Evolutionary conservation across 2,113 vertebrate species (phyloP), one percentile per base, ranked within the genome.

Genomic region (Siphamia tubifer): DNA sequence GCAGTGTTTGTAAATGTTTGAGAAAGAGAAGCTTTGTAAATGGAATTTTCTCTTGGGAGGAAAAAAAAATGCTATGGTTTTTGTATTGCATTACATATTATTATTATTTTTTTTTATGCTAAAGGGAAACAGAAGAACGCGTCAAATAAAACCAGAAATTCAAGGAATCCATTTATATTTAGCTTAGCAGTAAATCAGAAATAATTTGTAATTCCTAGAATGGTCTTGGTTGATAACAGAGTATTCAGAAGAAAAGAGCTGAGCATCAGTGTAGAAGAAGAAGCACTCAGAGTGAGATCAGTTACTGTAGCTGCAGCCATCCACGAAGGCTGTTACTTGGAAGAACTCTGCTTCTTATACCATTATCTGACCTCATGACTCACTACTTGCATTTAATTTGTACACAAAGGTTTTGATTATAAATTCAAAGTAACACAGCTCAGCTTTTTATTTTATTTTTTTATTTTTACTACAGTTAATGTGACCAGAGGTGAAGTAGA

Each of bases 281-380:
- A 75, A 49, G 85, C 83, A 86, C 85, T 89, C 62, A 86, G 68
- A 9, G 27, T 39, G 34, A 45, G 71, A 86, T 83, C 74, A 69
- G 72, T 85, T 89, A 79, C 82, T 81, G 48, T 67, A 55, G 74
- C 74, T 68, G 75, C 66, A 66, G 65, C 52, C 21, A 27, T 66
- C 2, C 38, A 64, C 44, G 35, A 15, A 58, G 68, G 28, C 60
- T 27, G 36, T 87, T 87, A 72, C 55, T 48, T 40, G 75, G 84
- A 83, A 86, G 55, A 54, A 80, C 53, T 58, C 55, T 53, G 56
- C 19, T 72, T 16, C 48, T 71, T 35, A 53, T 56, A 56, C 44
- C 76, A 79, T 82, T 68, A 82, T 83, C 60, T 71, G 38, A 66
- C 21, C 21, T 19, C 52, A 52, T 1, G n/a, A n/a, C n/a, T n/a